phyloP scores from a whole-genome alignment of 2,113 vertebrate species.

The Talpa occidentalis region DNA sequence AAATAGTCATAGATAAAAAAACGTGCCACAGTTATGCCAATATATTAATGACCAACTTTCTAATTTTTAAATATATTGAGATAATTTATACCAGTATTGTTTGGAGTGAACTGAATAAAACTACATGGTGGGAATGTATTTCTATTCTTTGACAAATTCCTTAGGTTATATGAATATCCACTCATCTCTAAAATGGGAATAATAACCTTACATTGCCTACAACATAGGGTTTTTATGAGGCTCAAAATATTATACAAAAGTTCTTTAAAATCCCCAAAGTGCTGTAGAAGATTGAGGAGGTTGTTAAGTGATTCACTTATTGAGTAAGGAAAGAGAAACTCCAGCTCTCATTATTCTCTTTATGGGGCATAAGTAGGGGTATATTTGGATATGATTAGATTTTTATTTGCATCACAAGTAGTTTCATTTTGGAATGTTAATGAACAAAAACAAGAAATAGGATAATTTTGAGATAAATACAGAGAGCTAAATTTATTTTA shows the following conservation, averaged over 20 bases:
- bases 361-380: neutral
- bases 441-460: slow-evolving; percentile 21
- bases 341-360: slow-evolving; percentile 33
- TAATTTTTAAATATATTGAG: neutral
- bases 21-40: neutral
- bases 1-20: neutral
- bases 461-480: slow-evolving; percentile 36
- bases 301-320: slow-evolving; percentile 36
- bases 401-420: slow-evolving; percentile 50
- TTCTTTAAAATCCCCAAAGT: neutral
- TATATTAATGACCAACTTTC: neutral
- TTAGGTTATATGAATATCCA: neutral
- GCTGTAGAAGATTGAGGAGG: neutral
- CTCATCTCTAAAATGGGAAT: slow-evolving; percentile 53
- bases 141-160: neutral
- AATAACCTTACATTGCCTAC: neutral
- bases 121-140: neutral
- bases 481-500: neutral
- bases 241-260: neutral
- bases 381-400: slow-evolving; percentile 35
- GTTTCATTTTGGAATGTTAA: slow-evolving; percentile 53
- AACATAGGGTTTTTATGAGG: neutral
- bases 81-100: neutral
- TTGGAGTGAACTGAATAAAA: neutral
- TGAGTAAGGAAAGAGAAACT: slow-evolving; percentile 1